Evolutionary conservation across 2,113 vertebrate genomes (phyloP).

Genomic region (Tachycineta bicolor): DNA sequence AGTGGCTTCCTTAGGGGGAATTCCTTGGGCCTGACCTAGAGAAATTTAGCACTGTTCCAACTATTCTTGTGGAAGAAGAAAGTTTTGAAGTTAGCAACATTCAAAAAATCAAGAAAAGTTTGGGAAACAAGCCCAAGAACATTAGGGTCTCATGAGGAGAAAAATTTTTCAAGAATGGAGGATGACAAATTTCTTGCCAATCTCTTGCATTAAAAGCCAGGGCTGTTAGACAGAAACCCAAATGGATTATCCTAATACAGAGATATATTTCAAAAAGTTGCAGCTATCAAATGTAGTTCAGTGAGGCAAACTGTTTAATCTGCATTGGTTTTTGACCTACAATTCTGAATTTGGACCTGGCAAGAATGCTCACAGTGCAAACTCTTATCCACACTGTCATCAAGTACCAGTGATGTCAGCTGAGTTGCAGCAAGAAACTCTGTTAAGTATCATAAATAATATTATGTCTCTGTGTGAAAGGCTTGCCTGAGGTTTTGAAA

Average conservation of each 20-base stretch:
- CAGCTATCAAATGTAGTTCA: not conserved
- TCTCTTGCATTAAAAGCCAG: not conserved
- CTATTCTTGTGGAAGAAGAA: not conserved
- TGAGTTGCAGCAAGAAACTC: not conserved
- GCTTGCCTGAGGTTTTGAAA: not conserved
- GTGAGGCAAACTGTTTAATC: not conserved
- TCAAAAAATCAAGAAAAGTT: not conserved
- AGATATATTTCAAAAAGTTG: not conserved
- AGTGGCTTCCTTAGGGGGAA: fast-evolving
- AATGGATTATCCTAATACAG: not conserved
- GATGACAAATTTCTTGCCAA: not conserved
- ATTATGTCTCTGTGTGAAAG: not conserved
- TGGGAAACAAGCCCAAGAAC: not conserved
- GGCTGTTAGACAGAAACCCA: not conserved
- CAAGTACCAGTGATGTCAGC: not conserved
- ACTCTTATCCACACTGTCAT: not conserved
- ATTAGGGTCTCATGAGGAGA: not conserved
- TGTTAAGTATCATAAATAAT: not conserved
- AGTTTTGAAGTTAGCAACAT: not conserved
- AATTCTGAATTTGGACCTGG: not conserved
- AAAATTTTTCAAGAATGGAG: not conserved
- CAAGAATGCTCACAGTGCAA: not conserved
- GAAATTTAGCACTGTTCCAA: not conserved
- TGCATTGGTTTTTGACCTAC: fast-evolving
- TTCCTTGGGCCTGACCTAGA: not conserved